Conservation (phyloP, 2,113 vertebrate species). For the Scopus umbretta region DNA sequence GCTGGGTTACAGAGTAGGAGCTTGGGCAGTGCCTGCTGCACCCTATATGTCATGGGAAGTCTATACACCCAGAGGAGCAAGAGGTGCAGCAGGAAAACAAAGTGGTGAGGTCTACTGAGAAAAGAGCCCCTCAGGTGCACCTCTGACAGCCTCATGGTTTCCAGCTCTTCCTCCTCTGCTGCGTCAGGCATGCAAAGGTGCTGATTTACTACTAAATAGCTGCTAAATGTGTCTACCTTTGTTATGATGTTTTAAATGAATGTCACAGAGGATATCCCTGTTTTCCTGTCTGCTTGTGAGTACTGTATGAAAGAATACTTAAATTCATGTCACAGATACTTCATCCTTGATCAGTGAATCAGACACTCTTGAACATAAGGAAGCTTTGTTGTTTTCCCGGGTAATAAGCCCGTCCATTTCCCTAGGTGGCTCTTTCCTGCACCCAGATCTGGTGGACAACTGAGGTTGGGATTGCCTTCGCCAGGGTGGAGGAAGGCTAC, state of each 20-base stretch:
- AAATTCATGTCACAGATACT: background rate
- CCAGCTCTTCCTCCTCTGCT: background rate
- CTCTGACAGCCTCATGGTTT: background rate
- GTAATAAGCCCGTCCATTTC: background rate
- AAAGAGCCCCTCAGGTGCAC: background rate
- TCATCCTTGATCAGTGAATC: background rate
- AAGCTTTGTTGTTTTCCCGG: background rate
- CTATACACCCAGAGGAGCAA: background rate
- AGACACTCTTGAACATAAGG: background rate
- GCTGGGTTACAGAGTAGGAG: fast-evolving
- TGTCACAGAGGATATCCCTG: background rate
- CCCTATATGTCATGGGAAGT: background rate
- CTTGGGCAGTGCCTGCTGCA: background rate
- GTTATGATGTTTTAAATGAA: background rate
- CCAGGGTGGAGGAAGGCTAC: conserved; percentile 89
- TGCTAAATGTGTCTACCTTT: background rate
- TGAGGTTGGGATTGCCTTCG: conserved; percentile 87
- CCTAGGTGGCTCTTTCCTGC: conserved; percentile 87
- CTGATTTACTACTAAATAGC: background rate
- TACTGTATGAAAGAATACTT: background rate
- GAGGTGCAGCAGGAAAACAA: background rate
- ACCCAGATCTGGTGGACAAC: conserved; percentile 97
- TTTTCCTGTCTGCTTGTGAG: background rate
- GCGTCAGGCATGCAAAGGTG: background rate
- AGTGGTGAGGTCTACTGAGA: background rate